These are phyloP conservation scores for Bungarus multicinctus DNA, from an alignment of 2,113 vertebrate genomes.

Conservation along the genomic window DNA sequence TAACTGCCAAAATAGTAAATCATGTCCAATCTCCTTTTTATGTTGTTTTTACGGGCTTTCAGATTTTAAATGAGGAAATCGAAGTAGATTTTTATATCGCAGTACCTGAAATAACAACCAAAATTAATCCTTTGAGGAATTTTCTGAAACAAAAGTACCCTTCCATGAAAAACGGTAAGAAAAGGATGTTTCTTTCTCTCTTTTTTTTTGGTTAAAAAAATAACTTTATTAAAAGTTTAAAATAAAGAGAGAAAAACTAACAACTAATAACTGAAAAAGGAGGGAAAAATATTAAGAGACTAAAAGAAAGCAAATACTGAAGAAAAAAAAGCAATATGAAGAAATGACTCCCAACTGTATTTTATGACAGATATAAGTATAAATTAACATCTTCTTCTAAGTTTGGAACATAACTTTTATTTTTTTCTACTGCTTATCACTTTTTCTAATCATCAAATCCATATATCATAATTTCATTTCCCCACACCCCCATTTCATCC, in stretches of 20 bases:
- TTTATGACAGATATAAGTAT: no score
- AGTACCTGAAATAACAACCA: slow-evolving; percentile 81
- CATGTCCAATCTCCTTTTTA: neutral
- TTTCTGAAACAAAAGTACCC: slow-evolving; percentile 87
- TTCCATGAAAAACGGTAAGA: slow-evolving; percentile 75
- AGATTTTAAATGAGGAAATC: slow-evolving; percentile 89
- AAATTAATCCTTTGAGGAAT: slow-evolving; percentile 78
- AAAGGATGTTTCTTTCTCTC: neutral
- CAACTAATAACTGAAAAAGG: neutral
- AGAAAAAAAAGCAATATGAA: no score
- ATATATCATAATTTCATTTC: no score
- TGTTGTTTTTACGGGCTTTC: neutral
- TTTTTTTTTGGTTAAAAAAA: neutral
- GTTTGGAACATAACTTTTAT: no score
- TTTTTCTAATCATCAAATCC: no score
- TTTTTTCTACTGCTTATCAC: no score
- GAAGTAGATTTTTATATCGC: slow-evolving; percentile 86
- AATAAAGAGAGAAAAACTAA: neutral
- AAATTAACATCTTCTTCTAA: no score
- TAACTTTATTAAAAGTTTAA: neutral
- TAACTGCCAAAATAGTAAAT: neutral
- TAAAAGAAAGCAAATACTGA: neutral
- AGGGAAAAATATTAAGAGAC: neutral
- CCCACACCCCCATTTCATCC: no score
- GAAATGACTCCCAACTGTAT: no score